phyloP scores from a whole-genome alignment of 35 echinoderm and acorn worm species.

The Ophiothrix spiculata region DNA sequence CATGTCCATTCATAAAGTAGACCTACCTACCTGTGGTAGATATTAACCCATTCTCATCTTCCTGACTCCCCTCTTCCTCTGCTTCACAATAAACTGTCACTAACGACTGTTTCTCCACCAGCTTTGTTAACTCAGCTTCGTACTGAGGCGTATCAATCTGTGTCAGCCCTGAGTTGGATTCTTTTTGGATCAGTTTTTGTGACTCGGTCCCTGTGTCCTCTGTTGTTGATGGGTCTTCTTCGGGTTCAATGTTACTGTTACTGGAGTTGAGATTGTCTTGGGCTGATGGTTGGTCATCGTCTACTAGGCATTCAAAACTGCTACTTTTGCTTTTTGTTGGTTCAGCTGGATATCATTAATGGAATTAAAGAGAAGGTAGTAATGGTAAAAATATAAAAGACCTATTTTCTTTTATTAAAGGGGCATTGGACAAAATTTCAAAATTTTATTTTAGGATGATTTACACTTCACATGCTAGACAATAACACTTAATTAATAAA shows the following conservation, averaged over 20 bases:
- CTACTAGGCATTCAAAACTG: constrained; percentile 10
- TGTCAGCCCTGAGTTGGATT: constrained; percentile 20
- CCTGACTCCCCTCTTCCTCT: neutral
- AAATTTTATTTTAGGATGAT: no score
- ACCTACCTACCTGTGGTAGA: neutral
- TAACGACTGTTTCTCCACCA: constrained; percentile 30
- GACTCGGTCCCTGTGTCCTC: neutral
- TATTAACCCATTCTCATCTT: neutral
- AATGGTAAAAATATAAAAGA: neutral
- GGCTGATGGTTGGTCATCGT: neutral
- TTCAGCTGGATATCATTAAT: neutral
- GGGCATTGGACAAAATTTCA: neutral
- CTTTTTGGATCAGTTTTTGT: neutral
- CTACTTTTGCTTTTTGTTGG: neutral
- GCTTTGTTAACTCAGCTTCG: constrained; percentile 46
- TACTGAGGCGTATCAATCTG: constrained; percentile 43
- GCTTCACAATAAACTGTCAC: constrained; percentile 28
- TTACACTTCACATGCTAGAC: no score
- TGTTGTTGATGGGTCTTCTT: neutral
- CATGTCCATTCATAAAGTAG: neutral
- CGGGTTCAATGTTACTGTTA: constrained; percentile 30
- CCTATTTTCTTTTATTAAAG: neutral
- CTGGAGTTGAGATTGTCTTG: neutral
- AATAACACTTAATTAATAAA: no score
- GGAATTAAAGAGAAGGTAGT: neutral